A percentile compares a stretch with the other conserved stretches of the same genome.
These are phyloP conservation scores for Pinna nobilis DNA, from an alignment of 1,140 invertebrate species.

Conservation along the genomic window DNA sequence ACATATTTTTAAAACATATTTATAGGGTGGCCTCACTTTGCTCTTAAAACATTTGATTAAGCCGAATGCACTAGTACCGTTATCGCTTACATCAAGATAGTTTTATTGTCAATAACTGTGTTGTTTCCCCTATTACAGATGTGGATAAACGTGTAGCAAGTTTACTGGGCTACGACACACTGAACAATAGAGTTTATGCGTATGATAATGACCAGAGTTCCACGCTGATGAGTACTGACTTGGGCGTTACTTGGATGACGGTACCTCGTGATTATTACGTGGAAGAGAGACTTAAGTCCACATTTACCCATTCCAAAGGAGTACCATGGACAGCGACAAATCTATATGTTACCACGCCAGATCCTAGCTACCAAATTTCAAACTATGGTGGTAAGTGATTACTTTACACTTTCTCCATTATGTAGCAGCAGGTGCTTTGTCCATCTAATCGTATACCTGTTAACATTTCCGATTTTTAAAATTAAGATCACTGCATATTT, in stretches of 20 bases:
- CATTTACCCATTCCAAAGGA: conserved; percentile 8
- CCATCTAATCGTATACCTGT: not conserved
- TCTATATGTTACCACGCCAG: conserved; percentile 3
- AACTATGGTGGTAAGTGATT: conserved; percentile 48
- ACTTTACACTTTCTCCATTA: not conserved
- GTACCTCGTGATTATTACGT: conserved; percentile 20
- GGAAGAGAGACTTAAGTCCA: not conserved
- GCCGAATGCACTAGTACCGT: not conserved
- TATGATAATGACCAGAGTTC: conserved; percentile 41
- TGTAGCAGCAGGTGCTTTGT: not conserved
- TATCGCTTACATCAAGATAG: not conserved
- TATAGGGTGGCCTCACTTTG: not conserved
- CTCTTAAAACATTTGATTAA: not conserved
- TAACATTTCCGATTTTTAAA: not conserved
- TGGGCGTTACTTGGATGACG: conserved; percentile 38
- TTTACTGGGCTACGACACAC: conserved; percentile 39
- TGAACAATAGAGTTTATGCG: conserved; percentile 30
- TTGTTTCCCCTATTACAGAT: conserved; percentile 28
- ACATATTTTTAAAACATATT: not conserved
- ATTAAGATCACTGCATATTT: not conserved
- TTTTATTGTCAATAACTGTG: no score
- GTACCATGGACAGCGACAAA: conserved; percentile 43
- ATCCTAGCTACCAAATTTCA: conserved; percentile 3
- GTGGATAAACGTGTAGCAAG: conserved; percentile 38
- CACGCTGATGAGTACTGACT: conserved; percentile 45